phyloP scores from a whole-genome alignment of 1,140 invertebrate species.

The Andrena cerasifolii region DNA sequence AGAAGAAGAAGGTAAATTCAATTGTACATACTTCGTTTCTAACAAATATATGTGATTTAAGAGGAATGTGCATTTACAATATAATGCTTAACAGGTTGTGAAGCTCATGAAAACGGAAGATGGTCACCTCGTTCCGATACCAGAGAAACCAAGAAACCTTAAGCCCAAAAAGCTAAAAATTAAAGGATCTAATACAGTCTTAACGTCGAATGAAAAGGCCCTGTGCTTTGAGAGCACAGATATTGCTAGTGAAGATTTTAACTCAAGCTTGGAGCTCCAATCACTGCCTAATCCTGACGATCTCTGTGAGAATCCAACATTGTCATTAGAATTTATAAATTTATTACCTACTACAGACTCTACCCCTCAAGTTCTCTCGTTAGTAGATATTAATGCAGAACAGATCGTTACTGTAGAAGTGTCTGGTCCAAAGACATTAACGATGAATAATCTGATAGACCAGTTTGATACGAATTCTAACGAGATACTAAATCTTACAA shows the following conservation, averaged over 20 bases:
- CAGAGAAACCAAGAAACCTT: conserved; percentile 63
- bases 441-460: conserved; percentile 66
- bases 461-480: conserved; percentile 72
- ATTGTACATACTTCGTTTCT: neutral
- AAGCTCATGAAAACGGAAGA: conserved; percentile 75
- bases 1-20: conserved; percentile 68
- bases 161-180: conserved; percentile 38
- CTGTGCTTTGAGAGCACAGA: neutral
- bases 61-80: conserved; percentile 2
- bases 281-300: conserved; percentile 11
- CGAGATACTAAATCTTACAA: conserved; percentile 70
- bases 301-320: conserved; percentile 24
- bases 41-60: conserved; percentile 9
- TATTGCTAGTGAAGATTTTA: conserved; percentile 10
- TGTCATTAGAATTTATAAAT: conserved; percentile 48
- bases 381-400: conserved; percentile 71
- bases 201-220: conserved; percentile 13
- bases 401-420: conserved; percentile 73
- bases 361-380: conserved; percentile 68
- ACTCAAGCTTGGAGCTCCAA: conserved; percentile 34
- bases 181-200: neutral
- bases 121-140: conserved; percentile 71
- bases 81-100: conserved; percentile 62
- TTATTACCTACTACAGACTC: conserved; percentile 41
- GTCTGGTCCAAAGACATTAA: conserved; percentile 65